Evolutionary conservation across 2,888 invertebrate species (phyloP).

Genomic region (Steinernema carpocapsae): DNA sequence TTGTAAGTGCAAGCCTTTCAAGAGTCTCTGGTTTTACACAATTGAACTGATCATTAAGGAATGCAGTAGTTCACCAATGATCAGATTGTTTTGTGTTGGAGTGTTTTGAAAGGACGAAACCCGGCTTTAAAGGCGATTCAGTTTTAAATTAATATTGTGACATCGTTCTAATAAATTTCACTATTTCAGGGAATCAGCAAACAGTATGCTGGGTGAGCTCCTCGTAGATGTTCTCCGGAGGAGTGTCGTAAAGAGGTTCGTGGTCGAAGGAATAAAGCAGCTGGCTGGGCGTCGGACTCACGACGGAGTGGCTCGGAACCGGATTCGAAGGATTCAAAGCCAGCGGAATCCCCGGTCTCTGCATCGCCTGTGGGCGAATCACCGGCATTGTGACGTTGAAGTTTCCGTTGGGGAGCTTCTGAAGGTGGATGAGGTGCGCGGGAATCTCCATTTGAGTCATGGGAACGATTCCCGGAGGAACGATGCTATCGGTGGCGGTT

Average conservation of each 20-base stretch:
- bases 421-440: conserved; percentile 58
- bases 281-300: conserved; percentile 57
- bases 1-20: no score
- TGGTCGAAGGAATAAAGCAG: conserved; percentile 63
- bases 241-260: conserved; percentile 63
- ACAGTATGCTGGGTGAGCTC: conserved; percentile 36
- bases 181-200: not conserved
- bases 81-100: no score
- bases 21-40: no score
- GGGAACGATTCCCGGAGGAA: conserved; percentile 28
- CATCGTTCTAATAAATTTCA: no score
- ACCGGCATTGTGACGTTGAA: conserved; percentile 60
- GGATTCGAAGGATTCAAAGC: not conserved
- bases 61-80: no score
- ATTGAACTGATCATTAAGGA: no score
- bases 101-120: no score
- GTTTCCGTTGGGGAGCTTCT: conserved; percentile 62
- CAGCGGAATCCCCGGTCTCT: not conserved
- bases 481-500: conserved; percentile 44
- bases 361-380: conserved; percentile 32
- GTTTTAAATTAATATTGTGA: no score
- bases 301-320: not conserved
- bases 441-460: conserved; percentile 48
- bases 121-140: no score
- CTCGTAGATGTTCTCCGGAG: conserved; percentile 51